These are phyloP conservation scores for Stenodera caucasica DNA, from an alignment of 2,888 invertebrate species.

Conservation along the genomic window DNA sequence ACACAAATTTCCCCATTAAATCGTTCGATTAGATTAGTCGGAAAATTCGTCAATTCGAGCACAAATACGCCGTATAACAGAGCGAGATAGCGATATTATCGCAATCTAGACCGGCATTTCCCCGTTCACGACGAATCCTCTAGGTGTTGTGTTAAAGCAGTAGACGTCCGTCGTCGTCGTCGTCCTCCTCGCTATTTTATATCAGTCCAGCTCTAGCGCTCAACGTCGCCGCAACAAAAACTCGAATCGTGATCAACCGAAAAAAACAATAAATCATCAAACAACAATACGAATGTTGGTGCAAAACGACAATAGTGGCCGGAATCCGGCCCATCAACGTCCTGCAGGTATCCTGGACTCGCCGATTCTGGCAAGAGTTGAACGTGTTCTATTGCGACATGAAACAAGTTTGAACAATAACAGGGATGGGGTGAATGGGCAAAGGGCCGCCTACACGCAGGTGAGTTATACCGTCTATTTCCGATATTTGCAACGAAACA, in stretches of 20 bases:
- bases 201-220: neutral
- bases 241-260: no score
- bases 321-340: slow-evolving; percentile 23
- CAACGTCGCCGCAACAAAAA: slow-evolving; percentile 2
- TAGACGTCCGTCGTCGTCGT: slow-evolving; percentile 2
- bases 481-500: no score
- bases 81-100: neutral
- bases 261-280: no score
- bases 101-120: neutral
- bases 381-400: slow-evolving; percentile 61
- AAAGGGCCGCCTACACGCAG: slow-evolving; percentile 51
- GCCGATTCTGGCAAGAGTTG: slow-evolving; percentile 63
- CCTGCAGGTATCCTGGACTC: slow-evolving; percentile 62
- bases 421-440: slow-evolving; percentile 46
- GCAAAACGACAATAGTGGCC: slow-evolving; percentile 42
- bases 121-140: slow-evolving; percentile 1
- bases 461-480: no score
- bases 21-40: neutral
- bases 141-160: neutral
- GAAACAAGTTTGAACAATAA: slow-evolving; percentile 54
- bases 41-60: neutral
- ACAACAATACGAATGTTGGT: no score
- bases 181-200: neutral
- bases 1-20: neutral
- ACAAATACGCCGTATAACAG: neutral